These are phyloP conservation scores for Callaeas wilsoni DNA, from an alignment of 2,113 vertebrate genomes.

Conservation along the genomic window DNA sequence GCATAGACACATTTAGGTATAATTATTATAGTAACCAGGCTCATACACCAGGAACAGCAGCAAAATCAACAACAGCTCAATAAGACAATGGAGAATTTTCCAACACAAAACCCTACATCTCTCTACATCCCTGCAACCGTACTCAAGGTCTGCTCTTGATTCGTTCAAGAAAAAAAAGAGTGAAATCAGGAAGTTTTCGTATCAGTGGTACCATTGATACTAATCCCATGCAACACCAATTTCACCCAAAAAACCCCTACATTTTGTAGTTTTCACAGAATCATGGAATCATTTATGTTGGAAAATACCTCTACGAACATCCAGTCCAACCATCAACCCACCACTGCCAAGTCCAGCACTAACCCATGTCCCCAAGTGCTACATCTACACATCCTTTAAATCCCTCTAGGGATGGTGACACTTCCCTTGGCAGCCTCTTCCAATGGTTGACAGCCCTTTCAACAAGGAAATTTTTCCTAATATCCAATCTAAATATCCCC, in stretches of 20 bases:
- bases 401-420: background rate
- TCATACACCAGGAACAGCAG: background rate
- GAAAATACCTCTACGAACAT: background rate
- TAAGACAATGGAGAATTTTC: constrained; percentile 27
- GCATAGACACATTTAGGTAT: constrained; percentile 6
- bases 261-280: background rate
- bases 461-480: background rate
- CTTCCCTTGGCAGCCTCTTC: background rate
- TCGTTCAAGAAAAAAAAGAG: background rate
- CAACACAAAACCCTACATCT: constrained; percentile 13
- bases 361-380: background rate
- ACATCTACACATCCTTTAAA: background rate
- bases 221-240: background rate
- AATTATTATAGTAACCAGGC: constrained; percentile 19
- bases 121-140: background rate
- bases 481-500: background rate
- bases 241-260: background rate
- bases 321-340: background rate
- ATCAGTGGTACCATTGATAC: background rate
- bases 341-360: background rate
- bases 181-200: background rate
- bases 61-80: constrained; percentile 58
- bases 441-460: background rate
- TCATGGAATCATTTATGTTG: background rate
- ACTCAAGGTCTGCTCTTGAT: background rate